A percentile compares a stretch with the other conserved stretches of the same genome.
These are phyloP conservation scores for Labrus mixtus DNA, from an alignment of 2,113 vertebrate species.

Conservation along the genomic window DNA sequence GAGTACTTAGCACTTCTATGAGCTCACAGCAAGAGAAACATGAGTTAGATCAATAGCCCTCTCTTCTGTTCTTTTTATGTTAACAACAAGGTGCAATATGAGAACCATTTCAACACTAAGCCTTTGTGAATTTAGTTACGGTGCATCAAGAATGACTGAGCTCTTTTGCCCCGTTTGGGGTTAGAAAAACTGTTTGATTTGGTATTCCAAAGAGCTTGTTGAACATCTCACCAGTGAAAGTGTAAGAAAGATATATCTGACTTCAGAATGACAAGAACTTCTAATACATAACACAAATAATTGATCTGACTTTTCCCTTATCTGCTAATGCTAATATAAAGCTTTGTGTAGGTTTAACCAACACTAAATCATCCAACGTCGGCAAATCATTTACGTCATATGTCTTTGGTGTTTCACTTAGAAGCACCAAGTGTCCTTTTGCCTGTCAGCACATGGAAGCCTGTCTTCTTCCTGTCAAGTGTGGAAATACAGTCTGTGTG, in stretches of 20 bases:
- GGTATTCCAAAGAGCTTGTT: conserved; percentile 12
- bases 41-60: conserved; percentile 1
- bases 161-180: conserved; percentile 25
- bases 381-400: no score
- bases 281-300: not conserved
- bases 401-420: no score
- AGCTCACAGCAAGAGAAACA: not conserved
- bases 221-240: no score
- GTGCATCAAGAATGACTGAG: not conserved
- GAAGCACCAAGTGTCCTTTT: no score
- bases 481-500: not conserved
- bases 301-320: no score
- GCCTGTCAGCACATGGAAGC: no score
- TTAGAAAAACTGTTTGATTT: conserved; percentile 28
- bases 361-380: no score
- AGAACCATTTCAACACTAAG: not conserved
- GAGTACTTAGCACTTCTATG: not conserved
- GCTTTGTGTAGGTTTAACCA: no score
- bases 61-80: not conserved
- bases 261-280: not conserved
- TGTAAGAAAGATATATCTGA: no score
- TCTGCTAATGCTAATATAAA: no score
- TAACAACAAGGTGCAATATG: not conserved
- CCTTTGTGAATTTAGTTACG: not conserved
- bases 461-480: no score